Evolutionary conservation across 2,888 invertebrate species (phyloP), one percentile per base, ranked within the genome.

Genomic region (Timandra comae): DNA sequence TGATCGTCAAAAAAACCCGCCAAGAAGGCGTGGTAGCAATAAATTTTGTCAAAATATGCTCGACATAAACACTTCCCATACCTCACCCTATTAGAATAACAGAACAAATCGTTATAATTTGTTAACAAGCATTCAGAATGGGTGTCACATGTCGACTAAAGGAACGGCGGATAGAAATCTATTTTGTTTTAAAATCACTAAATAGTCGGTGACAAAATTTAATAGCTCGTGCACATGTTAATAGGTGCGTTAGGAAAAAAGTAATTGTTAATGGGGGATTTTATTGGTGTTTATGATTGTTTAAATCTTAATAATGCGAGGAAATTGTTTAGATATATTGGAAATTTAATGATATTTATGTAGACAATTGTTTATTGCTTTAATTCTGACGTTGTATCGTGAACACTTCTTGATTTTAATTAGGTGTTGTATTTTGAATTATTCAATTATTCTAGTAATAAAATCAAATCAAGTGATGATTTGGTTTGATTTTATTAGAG

Each of bases 1-100:
- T 57, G 50, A 50, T 46, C 56, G 52, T 49, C 53, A 57, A 70
- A 79, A 81, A 82, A 79, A n/a, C n/a, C 59, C 60, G 66, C 52
- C 60, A 43, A 62, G 73, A 60, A 82, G 86, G 86, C 85, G 86
- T 81, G 86, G 84, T 72, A 54, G 73, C 64, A 76, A 86, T 86
- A 86, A 86, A 86, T 86, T 80, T 81, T 69, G 82, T 85, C 86
- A 85, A 85, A 86, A 84, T 85, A 86, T 76, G 69, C 77, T 74
- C 61, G 71, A 77, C 74, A 66, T 68, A 75, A 80, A 79, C 80
- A 82, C 79, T 80, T 82, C 82, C 81, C 79, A 78, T 76, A 70
- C 56, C 53, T 63, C 64, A 59, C 76, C 70, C 78, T 73, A 79
- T 82, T 84, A 84, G 78, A 82, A 82, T 81, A 84, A 85, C 82